Percentiles rank a stretch among this genome's conserved stretches.
phyloP scores from a whole-genome alignment of 1,140 invertebrate species.

The Drosophila ambigua region DNA sequence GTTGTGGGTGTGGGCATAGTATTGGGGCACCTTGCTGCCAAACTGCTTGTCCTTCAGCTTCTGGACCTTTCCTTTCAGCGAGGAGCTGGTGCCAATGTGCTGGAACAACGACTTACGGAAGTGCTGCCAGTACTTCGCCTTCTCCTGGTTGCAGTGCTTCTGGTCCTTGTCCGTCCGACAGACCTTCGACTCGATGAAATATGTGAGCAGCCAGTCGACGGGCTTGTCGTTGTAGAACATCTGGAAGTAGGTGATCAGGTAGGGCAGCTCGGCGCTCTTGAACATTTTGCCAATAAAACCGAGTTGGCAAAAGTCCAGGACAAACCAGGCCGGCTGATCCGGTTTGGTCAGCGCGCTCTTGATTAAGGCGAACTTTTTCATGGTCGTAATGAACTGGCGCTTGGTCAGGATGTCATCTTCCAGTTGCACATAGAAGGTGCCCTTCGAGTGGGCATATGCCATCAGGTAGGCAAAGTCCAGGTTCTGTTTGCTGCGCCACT shows the following conservation, averaged over 20 bases:
- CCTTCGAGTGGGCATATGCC: constrained; percentile 94
- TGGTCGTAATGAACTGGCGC: constrained; percentile 91
- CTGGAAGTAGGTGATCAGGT: constrained; percentile 96
- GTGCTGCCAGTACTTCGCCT: constrained; percentile 92
- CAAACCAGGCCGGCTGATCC: constrained; percentile 91
- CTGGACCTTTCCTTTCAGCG: constrained; percentile 98
- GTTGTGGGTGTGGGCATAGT: constrained; percentile 92
- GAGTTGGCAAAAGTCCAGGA: constrained; percentile 96
- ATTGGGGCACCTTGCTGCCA: constrained; percentile 91
- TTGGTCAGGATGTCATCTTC: constrained; percentile 98
- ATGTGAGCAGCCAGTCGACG: constrained; percentile 97
- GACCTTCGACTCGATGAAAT: constrained; percentile 95
- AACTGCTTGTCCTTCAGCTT: constrained; percentile 98
- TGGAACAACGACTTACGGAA: constrained; percentile 97
- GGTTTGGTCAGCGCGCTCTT: constrained; percentile 87
- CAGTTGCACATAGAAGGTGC: constrained; percentile 93
- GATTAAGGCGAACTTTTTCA: constrained; percentile 94
- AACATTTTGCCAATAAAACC: constrained; percentile 98
- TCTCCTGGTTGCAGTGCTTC: constrained; percentile 94
- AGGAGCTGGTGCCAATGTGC: constrained; percentile 97
- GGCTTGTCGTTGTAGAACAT: constrained; percentile 96
- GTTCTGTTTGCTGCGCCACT: constrained; percentile 98
- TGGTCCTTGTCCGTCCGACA: constrained; percentile 94
- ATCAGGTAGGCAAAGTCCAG: constrained; percentile 98
- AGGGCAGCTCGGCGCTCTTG: constrained; percentile 93